These are phyloP conservation scores for Plotosus lineatus DNA, from an alignment of 2,113 vertebrate species.

Conservation along the genomic window DNA sequence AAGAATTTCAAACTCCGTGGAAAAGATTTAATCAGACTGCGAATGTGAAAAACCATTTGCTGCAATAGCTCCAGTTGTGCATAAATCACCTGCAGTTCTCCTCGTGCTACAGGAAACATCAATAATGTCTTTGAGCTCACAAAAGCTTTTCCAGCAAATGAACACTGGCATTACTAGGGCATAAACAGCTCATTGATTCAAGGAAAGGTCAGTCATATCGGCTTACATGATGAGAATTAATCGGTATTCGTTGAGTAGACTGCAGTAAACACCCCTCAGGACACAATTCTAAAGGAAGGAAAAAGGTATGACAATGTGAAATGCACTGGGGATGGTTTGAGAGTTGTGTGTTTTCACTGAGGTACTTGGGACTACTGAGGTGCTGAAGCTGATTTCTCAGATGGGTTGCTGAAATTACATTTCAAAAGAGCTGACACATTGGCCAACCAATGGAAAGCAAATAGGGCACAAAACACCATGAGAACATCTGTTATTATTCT, in stretches of 20 bases:
- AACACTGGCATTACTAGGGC: conserved; percentile 36
- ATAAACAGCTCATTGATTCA: conserved; percentile 40
- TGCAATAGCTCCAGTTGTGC: conserved; percentile 7
- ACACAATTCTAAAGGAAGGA: conserved; percentile 23
- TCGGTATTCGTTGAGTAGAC: conserved; percentile 38
- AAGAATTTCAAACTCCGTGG: background rate
- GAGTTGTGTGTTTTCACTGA: conserved; percentile 33
- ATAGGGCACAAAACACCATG: conserved; percentile 16
- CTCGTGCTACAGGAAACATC: conserved; percentile 34
- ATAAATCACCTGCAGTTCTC: conserved; percentile 34
- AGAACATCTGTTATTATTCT: conserved; percentile 30
- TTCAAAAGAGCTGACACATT: conserved; percentile 30
- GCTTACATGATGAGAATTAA: conserved; percentile 38
- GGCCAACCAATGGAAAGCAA: conserved; percentile 34
- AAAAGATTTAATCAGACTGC: conserved; percentile 20
- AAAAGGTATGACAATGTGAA: conserved; percentile 26
- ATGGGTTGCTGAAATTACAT: conserved; percentile 33
- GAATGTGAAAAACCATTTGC: conserved; percentile 43
- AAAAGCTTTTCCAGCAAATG: conserved; percentile 47
- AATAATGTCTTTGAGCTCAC: conserved; percentile 32
- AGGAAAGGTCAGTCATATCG: conserved; percentile 44
- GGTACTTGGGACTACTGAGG: conserved; percentile 32
- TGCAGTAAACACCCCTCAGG: conserved; percentile 36
- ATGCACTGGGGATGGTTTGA: background rate
- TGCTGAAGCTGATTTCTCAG: conserved; percentile 25